These are phyloP conservation scores for Pomatorhinus ruficollis DNA, from an alignment of 2,113 vertebrate species.

Conservation along the genomic window DNA sequence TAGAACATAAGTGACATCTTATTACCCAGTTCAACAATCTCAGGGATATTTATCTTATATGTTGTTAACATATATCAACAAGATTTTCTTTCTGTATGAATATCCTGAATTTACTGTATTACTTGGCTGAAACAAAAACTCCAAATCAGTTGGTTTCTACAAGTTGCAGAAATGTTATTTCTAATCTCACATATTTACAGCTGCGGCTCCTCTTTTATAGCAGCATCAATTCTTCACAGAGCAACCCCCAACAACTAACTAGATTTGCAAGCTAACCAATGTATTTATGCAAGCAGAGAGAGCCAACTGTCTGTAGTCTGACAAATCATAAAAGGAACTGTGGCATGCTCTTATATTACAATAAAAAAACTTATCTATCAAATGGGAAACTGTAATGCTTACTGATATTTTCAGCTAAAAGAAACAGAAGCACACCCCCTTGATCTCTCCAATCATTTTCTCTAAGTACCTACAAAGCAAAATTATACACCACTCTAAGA, in stretches of 20 bases:
- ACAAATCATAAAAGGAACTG: constrained; percentile 1
- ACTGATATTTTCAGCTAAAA: not conserved
- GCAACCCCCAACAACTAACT: constrained; percentile 19
- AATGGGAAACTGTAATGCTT: not conserved
- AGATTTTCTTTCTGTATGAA: constrained; percentile 37
- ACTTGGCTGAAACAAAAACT: constrained; percentile 51
- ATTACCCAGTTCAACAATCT: constrained; percentile 39
- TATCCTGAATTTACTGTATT: constrained; percentile 48
- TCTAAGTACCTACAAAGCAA: not conserved
- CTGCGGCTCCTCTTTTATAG: constrained; percentile 27
- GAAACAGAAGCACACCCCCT: not conserved
- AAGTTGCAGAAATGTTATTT: constrained; percentile 47
- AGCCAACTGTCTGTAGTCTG: not conserved
- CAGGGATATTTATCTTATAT: constrained; percentile 57
- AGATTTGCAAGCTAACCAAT: constrained; percentile 23
- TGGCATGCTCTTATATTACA: not conserved
- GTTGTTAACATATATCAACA: constrained; percentile 20
- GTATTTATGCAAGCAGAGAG: constrained; percentile 2
- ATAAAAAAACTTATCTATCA: not conserved
- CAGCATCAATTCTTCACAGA: constrained; percentile 5
- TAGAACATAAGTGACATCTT: constrained; percentile 57
- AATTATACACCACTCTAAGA: not conserved
- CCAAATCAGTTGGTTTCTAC: constrained; percentile 46
- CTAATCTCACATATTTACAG: constrained; percentile 22
- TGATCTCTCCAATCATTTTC: not conserved